A percentile compares a stretch with the other conserved stretches of the same genome.
Evolutionary conservation across 2,888 invertebrate genomes (phyloP).

Genomic region (Xanthorhoe spadicearia): DNA sequence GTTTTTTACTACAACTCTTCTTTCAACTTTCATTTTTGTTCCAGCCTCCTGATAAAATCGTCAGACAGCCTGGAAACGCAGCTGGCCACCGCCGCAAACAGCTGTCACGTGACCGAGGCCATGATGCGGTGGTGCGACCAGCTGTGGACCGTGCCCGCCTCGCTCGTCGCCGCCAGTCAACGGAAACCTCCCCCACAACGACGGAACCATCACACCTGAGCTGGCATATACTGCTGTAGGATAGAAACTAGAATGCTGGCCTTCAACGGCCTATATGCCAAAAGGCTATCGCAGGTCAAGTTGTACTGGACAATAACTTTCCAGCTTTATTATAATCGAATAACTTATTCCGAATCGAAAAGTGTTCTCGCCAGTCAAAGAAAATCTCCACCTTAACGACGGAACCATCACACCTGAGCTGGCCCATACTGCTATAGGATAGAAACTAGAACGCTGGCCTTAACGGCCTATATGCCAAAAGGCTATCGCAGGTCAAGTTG

Average conservation of each 20-base stretch:
- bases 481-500: not conserved
- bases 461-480: not conserved
- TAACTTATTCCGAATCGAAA: too few relatives aligned
- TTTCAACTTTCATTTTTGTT: constrained; percentile 33
- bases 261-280: not conserved
- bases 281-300: not conserved
- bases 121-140: constrained; percentile 91
- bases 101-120: constrained; percentile 93
- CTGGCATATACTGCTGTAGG: constrained; percentile 6
- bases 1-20: too few relatives aligned
- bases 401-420: constrained; percentile 68
- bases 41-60: constrained; percentile 86
- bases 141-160: constrained; percentile 92
- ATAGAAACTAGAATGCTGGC: constrained; percentile 12
- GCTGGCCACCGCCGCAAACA: constrained; percentile 93
- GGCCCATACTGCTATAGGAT: constrained; percentile 12
- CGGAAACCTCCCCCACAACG: constrained; percentile 69
- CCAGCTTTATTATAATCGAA: too few relatives aligned
- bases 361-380: constrained; percentile 86
- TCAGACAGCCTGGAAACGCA: constrained; percentile 88
- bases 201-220: constrained; percentile 68
- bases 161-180: constrained; percentile 86
- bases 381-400: constrained; percentile 68
- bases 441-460: constrained; percentile 9
- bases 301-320: too few relatives aligned